Percentiles rank a stretch among this genome's conserved stretches.
phyloP scores from a whole-genome alignment of 2,113 vertebrate species.

The Sturnira hondurensis region DNA sequence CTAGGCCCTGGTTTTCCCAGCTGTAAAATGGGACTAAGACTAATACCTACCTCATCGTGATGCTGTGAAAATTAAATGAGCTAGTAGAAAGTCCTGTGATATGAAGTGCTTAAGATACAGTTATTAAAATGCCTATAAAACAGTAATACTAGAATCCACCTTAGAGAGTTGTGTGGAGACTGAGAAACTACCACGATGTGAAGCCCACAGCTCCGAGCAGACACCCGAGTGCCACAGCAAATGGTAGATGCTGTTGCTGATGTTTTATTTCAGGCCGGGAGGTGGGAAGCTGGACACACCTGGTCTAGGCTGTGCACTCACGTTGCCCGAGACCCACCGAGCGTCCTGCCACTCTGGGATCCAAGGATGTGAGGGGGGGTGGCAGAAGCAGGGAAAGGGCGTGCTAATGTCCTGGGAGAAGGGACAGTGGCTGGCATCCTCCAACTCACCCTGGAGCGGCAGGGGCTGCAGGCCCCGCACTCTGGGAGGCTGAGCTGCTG shows the following conservation, averaged over 20 bases:
- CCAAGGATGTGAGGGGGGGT: neutral
- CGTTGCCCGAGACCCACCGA: fast-evolving
- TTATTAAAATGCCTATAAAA: neutral
- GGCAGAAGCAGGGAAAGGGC: neutral
- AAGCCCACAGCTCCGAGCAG: fast-evolving
- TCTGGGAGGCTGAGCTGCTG: neutral
- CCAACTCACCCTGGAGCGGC: neutral
- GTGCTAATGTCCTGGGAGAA: neutral
- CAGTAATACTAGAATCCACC: neutral
- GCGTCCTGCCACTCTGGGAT: neutral
- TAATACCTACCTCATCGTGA: neutral
- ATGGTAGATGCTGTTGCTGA: fast-evolving
- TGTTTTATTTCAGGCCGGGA: neutral
- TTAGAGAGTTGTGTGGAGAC: neutral
- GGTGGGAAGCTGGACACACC: neutral
- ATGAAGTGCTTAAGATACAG: neutral
- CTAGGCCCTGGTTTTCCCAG: neutral
- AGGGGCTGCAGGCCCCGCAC: constrained; percentile 24
- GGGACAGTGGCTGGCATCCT: constrained; percentile 13
- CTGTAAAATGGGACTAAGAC: neutral
- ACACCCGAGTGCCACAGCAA: fast-evolving
- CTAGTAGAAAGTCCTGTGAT: neutral
- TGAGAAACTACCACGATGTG: fast-evolving
- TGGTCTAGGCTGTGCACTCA: neutral
- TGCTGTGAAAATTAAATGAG: neutral